A percentile compares a stretch with the other conserved stretches of the same genome.
Evolutionary conservation across 2,888 invertebrate species (phyloP).

Genomic region (Dryomyza anilis): DNA sequence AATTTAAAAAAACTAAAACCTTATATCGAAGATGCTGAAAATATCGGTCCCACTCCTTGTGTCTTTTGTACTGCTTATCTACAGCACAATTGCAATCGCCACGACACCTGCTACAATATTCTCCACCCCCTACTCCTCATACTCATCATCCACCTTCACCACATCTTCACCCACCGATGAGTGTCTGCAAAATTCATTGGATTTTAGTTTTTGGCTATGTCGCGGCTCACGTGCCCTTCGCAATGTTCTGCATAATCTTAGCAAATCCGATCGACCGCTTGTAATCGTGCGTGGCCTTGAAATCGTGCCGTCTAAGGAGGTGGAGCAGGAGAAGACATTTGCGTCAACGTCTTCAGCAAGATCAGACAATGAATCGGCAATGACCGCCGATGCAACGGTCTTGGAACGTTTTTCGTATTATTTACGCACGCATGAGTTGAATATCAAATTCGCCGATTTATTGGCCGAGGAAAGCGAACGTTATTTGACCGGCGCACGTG

Average conservation of each 20-base stretch:
- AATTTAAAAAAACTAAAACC: no score
- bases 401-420: conserved; percentile 69
- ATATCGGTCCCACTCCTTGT: neutral
- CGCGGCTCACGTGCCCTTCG: conserved; percentile 64
- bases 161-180: neutral
- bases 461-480: conserved; percentile 55
- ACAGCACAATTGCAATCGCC: neutral
- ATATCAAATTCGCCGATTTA: conserved; percentile 73
- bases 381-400: conserved; percentile 34
- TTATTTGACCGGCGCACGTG: conserved; percentile 30
- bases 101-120: no score
- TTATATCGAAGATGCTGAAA: no score
- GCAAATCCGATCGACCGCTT: conserved; percentile 51
- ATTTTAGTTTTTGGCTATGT: conserved; percentile 59
- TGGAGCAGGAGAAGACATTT: conserved; percentile 48
- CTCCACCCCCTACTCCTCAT: no score
- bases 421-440: conserved; percentile 73
- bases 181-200: conserved; percentile 43
- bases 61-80: neutral
- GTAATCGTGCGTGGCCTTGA: conserved; percentile 57
- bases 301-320: conserved; percentile 45
- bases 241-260: conserved; percentile 65
- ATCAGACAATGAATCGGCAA: no score
- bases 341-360: neutral
- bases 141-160: neutral